Conservation (phyloP, 2,113 vertebrate genomes). For the Hypomesus transpacificus region DNA sequence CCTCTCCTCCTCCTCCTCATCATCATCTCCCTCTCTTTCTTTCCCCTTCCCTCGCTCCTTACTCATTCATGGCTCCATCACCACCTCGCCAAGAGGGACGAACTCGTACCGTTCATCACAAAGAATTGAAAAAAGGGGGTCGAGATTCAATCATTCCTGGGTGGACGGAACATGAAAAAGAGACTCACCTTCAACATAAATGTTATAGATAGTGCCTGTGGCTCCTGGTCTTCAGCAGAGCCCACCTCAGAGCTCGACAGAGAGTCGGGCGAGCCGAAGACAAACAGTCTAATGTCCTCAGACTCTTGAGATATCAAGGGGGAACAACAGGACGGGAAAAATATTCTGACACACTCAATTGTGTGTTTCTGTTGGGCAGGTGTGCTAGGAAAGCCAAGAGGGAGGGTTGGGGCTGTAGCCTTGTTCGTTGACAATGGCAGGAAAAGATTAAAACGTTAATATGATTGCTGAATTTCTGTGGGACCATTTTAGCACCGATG, state of each 20-base stretch:
- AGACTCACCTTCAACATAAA: background rate
- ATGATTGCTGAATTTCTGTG: constrained; percentile 5
- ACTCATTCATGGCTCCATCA: constrained; percentile 23
- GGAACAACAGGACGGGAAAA: constrained; percentile 33
- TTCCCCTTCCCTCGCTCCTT: constrained; percentile 1
- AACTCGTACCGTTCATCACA: constrained; percentile 25
- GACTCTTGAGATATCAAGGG: constrained; percentile 27
- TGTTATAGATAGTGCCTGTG: background rate
- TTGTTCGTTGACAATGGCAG: constrained; percentile 19
- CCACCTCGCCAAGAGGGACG: background rate
- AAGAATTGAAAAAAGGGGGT: constrained; percentile 28
- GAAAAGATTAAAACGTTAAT: constrained; percentile 10
- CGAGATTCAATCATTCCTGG: constrained; percentile 27
- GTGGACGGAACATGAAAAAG: constrained; percentile 17
- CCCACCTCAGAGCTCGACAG: constrained; percentile 34
- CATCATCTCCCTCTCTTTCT: background rate
- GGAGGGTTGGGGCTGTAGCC: background rate
- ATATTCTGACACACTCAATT: constrained; percentile 40
- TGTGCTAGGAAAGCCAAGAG: background rate
- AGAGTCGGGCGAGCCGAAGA: constrained; percentile 34
- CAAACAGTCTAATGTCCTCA: constrained; percentile 11
- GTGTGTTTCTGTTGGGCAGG: constrained; percentile 2
- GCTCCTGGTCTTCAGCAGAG: constrained; percentile 10
- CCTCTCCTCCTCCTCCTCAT: constrained; percentile 30
- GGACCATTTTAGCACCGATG: background rate